Evolutionary conservation across 1,140 invertebrate genomes (phyloP).

Genomic region (Drosophila ananassae): DNA sequence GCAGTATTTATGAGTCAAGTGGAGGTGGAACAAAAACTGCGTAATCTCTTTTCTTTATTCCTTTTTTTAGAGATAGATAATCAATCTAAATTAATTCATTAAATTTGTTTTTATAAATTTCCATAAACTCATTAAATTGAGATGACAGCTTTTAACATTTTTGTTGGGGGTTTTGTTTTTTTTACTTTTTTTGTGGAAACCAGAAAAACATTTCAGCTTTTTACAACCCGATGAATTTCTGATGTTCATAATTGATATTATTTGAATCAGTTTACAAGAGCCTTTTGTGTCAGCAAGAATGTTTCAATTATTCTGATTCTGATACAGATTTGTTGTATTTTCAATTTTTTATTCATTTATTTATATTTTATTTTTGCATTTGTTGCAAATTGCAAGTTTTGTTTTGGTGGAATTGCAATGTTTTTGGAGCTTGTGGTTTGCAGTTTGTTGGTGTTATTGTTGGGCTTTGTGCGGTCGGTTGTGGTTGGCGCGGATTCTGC

Average conservation of each 20-base stretch:
- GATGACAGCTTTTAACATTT: conserved; percentile 3
- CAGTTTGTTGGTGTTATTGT: conserved; percentile 27
- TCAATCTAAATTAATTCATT: background rate
- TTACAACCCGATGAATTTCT: conserved; percentile 14
- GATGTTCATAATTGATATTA: conserved; percentile 40
- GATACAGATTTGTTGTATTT: background rate
- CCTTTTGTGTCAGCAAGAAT: conserved; percentile 24
- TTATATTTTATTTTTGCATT: conserved; percentile 1
- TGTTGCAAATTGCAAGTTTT: conserved; percentile 13
- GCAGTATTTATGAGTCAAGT: no score
- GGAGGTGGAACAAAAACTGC: no score
- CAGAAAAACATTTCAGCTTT: background rate
- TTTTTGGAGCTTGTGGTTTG: conserved; percentile 48
- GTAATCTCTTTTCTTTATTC: no score
- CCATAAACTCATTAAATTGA: background rate
- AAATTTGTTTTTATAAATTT: background rate
- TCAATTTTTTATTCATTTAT: conserved; percentile 5
- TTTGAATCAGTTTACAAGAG: conserved; percentile 14
- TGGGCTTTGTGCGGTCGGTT: conserved; percentile 22
- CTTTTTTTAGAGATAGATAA: background rate
- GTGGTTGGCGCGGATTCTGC: conserved; percentile 58
- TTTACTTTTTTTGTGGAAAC: no score
- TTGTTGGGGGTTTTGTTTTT: background rate
- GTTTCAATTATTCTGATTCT: conserved; percentile 33
- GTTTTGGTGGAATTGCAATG: conserved; percentile 17